Percentiles rank a stretch among this genome's conserved stretches.
Conservation (phyloP, 2,797 vertebrate species). For the Australoheros facetus region DNA sequence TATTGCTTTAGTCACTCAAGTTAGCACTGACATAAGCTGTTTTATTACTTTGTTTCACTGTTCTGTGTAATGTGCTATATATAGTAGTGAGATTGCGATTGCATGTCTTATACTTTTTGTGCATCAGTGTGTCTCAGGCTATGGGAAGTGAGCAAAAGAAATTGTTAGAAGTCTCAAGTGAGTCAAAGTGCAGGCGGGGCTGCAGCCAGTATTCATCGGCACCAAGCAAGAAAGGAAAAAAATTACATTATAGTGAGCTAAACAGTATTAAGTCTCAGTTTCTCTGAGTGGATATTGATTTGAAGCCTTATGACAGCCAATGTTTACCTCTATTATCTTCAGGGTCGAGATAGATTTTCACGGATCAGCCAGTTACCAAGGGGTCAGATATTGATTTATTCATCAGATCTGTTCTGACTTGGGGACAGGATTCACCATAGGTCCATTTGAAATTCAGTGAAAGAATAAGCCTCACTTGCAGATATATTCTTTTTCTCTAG, state of each 20-base stretch:
- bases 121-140: constrained; percentile 9
- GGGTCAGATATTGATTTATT: constrained; percentile 53
- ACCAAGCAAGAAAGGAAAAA: neutral
- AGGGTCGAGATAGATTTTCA: constrained; percentile 33
- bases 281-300: constrained; percentile 44
- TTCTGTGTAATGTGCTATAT: neutral
- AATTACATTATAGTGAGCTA: constrained; percentile 4
- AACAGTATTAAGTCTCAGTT: constrained; percentile 4
- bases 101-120: constrained; percentile 10
- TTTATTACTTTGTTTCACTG: constrained; percentile 6
- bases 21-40: neutral
- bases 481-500: neutral
- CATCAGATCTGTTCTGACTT: constrained; percentile 31
- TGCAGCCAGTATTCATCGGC: constrained; percentile 12
- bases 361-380: constrained; percentile 14
- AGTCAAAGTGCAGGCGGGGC: constrained; percentile 11
- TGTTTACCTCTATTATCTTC: constrained; percentile 24
- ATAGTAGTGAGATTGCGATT: neutral
- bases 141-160: constrained; percentile 21
- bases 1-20: constrained; percentile 4
- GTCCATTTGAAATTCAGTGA: constrained; percentile 14
- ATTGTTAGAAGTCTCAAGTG: constrained; percentile 20
- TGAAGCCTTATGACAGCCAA: constrained; percentile 16
- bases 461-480: neutral
- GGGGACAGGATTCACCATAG: constrained; percentile 11